Base-by-base conservation (phyloP, 2,113 vertebrate genomes). In the Geococcyx californianus region DNA sequence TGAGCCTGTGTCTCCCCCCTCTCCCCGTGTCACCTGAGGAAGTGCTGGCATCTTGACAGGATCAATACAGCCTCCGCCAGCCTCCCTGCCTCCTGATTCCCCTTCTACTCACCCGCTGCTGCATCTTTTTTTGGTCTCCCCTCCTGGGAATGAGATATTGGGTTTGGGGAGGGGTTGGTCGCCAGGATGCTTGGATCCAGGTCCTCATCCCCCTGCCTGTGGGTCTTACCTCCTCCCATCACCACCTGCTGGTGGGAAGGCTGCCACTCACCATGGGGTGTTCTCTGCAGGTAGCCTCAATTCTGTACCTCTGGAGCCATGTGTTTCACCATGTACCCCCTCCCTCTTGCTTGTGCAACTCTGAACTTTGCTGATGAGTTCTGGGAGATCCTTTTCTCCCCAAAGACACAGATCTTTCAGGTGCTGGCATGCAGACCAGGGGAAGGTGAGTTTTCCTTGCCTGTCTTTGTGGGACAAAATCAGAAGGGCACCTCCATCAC, bases 21-120 rank as follows among this genome's bases (percentile, higher is more conserved):
- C 47, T 14, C 16, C 20, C 33, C 0, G 0, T 1, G 1, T 69
- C 26, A 12, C 87, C 84, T 81, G 91, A 84, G 86, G 66, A 94
- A 95, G 77, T 0, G 15, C 74, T 95, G 96, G 95, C 95, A 91
- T 62, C 68, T 69, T 92, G 94, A 94, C 94, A 91, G 84, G 91
- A 97, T 97, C 93, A 56, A 95, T 96, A 91, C 9, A 0, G 91
- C 70, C 84, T 94, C 94, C 0, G n/a, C 70, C 96, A 87, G 81
- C 69, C 89, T 64, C 86, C 74, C 55, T 62, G 59, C 54, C 16
- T 84, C 40, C 83, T 2, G 16, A 76, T 55, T 91, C 89, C 89
- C 29, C 52, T 91, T 94, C 68, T 80, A 81, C 55, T 94, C 2
- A 2, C 78, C 76, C 11, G 45, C 62, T 4, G 1, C 33, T 0